Evolutionary conservation across 30 jellyfish, hydroid and myxozoan genomes (phyloP).

Genomic region (Haliclystus octoradiatus): DNA sequence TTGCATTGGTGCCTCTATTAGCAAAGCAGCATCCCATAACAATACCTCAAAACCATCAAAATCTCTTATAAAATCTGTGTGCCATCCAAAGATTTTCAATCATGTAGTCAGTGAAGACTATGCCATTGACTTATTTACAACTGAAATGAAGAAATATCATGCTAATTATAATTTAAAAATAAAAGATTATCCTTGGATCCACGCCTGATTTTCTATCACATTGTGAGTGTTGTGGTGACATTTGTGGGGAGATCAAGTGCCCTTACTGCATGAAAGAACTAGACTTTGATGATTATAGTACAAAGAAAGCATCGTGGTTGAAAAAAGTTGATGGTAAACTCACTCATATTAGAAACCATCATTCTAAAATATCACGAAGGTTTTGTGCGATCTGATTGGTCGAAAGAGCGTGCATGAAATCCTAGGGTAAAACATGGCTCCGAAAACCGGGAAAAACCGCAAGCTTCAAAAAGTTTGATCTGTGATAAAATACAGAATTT

Average conservation of each 20-base stretch:
- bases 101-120: conserved; percentile 29
- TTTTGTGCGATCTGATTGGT: too few species aligned
- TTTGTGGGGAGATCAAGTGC: conserved; percentile 18
- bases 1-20: conserved; percentile 22
- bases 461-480: too few species aligned
- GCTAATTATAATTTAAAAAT: conserved; percentile 24
- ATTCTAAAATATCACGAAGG: too few species aligned
- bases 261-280: too few species aligned
- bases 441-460: too few species aligned
- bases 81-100: neutral
- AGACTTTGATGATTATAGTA: too few species aligned
- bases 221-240: conserved; percentile 30
- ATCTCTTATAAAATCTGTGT: neutral
- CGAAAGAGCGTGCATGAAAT: too few species aligned
- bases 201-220: conserved; percentile 17
- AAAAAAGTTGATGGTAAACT: too few species aligned
- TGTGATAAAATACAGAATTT: too few species aligned
- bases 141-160: conserved; percentile 29
- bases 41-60: conserved; percentile 18
- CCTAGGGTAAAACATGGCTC: too few species aligned
- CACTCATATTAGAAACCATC: too few species aligned
- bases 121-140: conserved; percentile 27
- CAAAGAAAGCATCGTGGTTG: too few species aligned
- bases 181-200: conserved; percentile 15
- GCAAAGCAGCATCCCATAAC: conserved; percentile 36